Conservation (phyloP, 2,888 invertebrate genomes). For the Thumatha senex region DNA sequence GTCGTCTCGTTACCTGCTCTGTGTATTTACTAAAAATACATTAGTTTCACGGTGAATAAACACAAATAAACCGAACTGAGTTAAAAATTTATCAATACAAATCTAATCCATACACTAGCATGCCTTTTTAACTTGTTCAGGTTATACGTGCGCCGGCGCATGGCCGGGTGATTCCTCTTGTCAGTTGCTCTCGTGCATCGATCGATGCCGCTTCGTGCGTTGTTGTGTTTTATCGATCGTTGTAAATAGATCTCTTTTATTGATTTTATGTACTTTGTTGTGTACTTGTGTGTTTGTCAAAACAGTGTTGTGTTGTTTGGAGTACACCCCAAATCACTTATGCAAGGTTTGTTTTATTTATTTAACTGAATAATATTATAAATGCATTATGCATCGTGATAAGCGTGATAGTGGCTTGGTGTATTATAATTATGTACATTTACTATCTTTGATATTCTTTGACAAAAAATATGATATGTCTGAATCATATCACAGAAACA, state of each 20-base stretch:
- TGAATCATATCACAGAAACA: constrained; percentile 24
- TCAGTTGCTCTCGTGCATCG: constrained; percentile 76
- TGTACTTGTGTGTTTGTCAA: constrained; percentile 16
- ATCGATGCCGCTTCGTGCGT: constrained; percentile 52
- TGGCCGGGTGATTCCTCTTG: constrained; percentile 61
- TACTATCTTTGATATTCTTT: constrained; percentile 9
- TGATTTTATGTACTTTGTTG: constrained; percentile 44
- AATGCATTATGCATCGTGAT: constrained; percentile 55
- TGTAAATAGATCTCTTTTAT: constrained; percentile 53
- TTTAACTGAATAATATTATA: constrained; percentile 33
- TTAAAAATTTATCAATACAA: constrained; percentile 21
- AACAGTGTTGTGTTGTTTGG: constrained; percentile 39
- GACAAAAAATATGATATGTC: not conserved
- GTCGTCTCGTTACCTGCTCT: constrained; percentile 74
- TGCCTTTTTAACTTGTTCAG: constrained; percentile 50
- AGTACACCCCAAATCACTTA: constrained; percentile 23
- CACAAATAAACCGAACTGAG: constrained; percentile 43
- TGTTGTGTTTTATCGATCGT: constrained; percentile 55
- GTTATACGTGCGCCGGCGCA: constrained; percentile 70
- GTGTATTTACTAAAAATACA: constrained; percentile 78
- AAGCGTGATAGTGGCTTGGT: constrained; percentile 72
- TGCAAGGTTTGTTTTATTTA: constrained; percentile 47
- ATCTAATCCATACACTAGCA: constrained; percentile 13
- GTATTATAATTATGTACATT: constrained; percentile 19
- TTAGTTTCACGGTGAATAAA: constrained; percentile 74